Conservation (phyloP, 1,140 invertebrate species). For the Paralvinella palmiformis region DNA sequence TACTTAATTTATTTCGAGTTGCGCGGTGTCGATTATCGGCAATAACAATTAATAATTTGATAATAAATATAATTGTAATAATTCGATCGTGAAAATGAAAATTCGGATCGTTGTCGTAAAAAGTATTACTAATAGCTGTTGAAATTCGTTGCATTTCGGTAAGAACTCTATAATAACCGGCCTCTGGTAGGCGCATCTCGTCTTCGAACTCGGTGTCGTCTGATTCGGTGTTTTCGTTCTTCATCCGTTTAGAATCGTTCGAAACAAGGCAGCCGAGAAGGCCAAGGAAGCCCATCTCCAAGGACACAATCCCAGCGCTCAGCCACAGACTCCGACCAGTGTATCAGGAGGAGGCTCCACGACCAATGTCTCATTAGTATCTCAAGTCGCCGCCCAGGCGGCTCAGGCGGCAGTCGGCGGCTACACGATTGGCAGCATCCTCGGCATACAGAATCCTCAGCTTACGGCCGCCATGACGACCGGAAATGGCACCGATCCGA, state of each 20-base stretch:
- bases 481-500: neutral
- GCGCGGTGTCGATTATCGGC: too few species aligned
- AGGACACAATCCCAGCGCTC: constrained; percentile 40
- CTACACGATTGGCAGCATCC: constrained; percentile 79
- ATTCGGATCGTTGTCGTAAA: too few species aligned
- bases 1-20: too few species aligned
- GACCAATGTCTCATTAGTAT: neutral
- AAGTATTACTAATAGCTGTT: too few species aligned
- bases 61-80: too few species aligned
- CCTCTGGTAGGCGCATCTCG: too few species aligned
- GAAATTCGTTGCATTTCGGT: too few species aligned
- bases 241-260: constrained; percentile 71
- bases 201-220: too few species aligned
- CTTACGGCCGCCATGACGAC: neutral
- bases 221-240: neutral
- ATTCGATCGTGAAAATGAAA: too few species aligned
- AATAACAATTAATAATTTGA: too few species aligned
- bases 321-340: constrained; percentile 26
- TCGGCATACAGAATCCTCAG: constrained; percentile 62
- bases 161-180: too few species aligned
- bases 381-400: constrained; percentile 54
- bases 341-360: neutral
- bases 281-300: constrained; percentile 58
- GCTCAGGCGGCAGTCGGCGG: constrained; percentile 48
- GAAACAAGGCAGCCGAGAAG: constrained; percentile 93